A percentile compares a stretch with the other conserved stretches of the same genome.
Evolutionary conservation across 2,113 vertebrate genomes (phyloP).

Genomic region (Atlantisia rogersi): DNA sequence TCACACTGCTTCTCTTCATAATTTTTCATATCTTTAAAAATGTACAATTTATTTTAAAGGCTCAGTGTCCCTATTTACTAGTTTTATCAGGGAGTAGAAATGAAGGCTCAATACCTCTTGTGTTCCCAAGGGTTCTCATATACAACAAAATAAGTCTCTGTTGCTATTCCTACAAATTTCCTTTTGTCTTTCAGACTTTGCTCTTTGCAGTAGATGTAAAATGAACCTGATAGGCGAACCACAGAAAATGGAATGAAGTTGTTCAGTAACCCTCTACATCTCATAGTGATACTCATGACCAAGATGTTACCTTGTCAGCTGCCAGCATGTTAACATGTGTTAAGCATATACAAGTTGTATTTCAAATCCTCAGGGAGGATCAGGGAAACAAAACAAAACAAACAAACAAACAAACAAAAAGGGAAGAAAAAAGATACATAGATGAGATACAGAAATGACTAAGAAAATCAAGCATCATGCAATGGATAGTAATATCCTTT

Average conservation of each 20-base stretch:
- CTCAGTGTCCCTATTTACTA: background rate
- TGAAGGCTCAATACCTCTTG: background rate
- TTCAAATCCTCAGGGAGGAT: background rate
- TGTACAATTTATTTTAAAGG: background rate
- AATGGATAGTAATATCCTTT: background rate
- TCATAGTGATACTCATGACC: background rate
- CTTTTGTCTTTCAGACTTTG: background rate
- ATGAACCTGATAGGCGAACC: background rate
- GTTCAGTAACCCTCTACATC: background rate
- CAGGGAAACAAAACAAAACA: background rate
- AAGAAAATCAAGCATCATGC: background rate
- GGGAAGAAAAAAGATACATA: background rate
- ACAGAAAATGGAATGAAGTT: background rate
- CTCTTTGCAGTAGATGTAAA: background rate
- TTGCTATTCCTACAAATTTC: background rate
- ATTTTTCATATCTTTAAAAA: background rate
- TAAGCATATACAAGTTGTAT: background rate
- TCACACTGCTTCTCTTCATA: accelerated
- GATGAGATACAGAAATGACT: background rate
- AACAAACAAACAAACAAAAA: background rate
- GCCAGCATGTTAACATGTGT: background rate
- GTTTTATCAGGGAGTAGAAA: background rate
- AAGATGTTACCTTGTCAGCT: background rate
- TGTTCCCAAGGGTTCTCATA: background rate
- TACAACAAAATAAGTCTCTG: background rate